These are phyloP conservation scores for Leptinotarsa juncta DNA, from an alignment of 2,888 invertebrate species.

Conservation along the genomic window DNA sequence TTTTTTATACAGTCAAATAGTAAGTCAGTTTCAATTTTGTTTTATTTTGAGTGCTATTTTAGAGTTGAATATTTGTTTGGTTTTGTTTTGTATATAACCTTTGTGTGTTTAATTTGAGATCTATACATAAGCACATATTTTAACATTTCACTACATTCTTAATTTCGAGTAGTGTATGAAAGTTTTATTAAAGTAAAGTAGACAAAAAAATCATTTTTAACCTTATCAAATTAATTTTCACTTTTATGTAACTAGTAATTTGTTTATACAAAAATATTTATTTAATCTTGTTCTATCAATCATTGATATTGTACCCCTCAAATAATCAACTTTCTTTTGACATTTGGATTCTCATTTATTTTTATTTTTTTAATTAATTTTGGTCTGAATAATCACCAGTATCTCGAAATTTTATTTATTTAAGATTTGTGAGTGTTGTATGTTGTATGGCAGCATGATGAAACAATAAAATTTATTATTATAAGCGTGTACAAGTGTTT, in stretches of 20 bases:
- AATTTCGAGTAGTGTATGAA: neutral
- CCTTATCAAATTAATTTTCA: neutral
- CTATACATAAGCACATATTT: neutral
- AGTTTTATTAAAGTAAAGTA: neutral
- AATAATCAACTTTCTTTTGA: slow-evolving; percentile 2
- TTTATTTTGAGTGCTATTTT: slow-evolving; percentile 50
- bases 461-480: slow-evolving; percentile 39
- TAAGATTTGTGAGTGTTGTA: slow-evolving; percentile 27
- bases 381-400: slow-evolving; percentile 21
- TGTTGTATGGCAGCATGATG: slow-evolving; percentile 40
- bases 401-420: slow-evolving; percentile 28
- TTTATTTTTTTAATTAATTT: slow-evolving; percentile 3
- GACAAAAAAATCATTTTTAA: neutral
- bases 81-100: slow-evolving; percentile 35
- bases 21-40: slow-evolving; percentile 55
- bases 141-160: neutral
- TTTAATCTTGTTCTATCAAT: neutral
- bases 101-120: slow-evolving; percentile 29
- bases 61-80: slow-evolving; percentile 34
- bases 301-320: neutral
- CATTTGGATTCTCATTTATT: neutral
- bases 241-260: neutral
- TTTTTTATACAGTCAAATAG: slow-evolving; percentile 56
- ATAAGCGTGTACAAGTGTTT: slow-evolving; percentile 35
- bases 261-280: neutral